Evolutionary conservation across 2,113 vertebrate species (phyloP), one percentile per base, ranked within the genome.

Genomic region (Rhegmatorhina hoffmannsi): DNA sequence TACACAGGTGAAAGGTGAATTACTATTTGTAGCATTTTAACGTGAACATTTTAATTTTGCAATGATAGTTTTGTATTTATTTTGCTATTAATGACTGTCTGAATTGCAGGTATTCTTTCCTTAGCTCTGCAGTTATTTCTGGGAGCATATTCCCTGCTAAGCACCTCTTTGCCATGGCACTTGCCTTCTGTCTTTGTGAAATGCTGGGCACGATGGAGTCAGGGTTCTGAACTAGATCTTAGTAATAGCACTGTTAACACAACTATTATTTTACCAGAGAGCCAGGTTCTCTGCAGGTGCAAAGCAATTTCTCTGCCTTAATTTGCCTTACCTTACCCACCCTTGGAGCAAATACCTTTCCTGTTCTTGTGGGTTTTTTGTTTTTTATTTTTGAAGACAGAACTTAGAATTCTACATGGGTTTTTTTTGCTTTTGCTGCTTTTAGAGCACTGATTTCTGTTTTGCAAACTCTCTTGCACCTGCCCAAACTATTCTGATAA

Each of bases 1-100:
- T 98, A 99, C 99, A 40, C 99, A 99, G 98, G 99, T 99, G 97
- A 99, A 99, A 98, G 99, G 99, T 99, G 97, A 98, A 97, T 96
- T 96, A 88, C 26, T 90, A 11, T 50, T 88, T 90, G 14, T 69
- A 84, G 2, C 79, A 31, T 34, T 81, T 67, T 25, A 24, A 24
- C 29, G 40, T 44, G 21, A 76, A 52, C 11, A 6, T 34, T 75
- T 75, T 18, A 13, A 55, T 93, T 92, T 77, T 11, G 6, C 23
- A 12, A 69, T 80, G 50, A 46, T 58, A 23, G 28, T 62, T 78
- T 73, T 44, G 1, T 55, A 12, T n/a, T 84, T 16, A 1, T 89
- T 81, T 52, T 69, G 2, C 25, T 33, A 7, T 6, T 4, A 63
- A 40, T 53, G 19, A 18, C 34, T 52, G 43, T 53, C n/a, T 64